phyloP scores from a whole-genome alignment of 2,888 invertebrate species.

The Oscheius sp. region DNA sequence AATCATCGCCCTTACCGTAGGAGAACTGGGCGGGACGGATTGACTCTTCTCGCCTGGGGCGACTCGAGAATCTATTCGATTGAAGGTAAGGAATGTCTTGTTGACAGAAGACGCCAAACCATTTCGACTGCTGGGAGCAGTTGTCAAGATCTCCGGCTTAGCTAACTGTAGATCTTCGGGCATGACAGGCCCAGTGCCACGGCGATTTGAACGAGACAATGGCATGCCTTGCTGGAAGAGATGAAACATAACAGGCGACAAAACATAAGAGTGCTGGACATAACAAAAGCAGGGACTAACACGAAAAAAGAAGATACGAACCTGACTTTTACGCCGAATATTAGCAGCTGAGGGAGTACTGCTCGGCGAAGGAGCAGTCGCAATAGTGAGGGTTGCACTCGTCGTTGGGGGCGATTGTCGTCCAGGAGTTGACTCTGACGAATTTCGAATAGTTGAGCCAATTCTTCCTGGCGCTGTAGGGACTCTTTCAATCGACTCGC shows the following conservation, averaged over 20 bases:
- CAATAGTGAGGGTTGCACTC: conserved; percentile 47
- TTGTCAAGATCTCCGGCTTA: conserved; percentile 23
- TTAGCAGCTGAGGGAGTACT: conserved; percentile 57
- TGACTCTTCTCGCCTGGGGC: conserved; percentile 18
- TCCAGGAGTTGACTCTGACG: conserved; percentile 9
- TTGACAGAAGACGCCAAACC: conserved; percentile 34
- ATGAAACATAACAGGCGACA: conserved; percentile 19
- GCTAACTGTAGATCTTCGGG: conserved; percentile 59
- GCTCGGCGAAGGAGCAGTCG: conserved; percentile 41
- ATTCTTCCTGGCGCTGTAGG: conserved; percentile 11
- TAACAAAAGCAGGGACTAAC: neutral
- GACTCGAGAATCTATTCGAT: conserved; percentile 21
- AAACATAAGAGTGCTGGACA: conserved; percentile 20
- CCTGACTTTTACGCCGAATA: conserved; percentile 62
- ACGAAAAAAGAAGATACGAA: conserved; percentile 20
- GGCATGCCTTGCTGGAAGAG: conserved; percentile 52
- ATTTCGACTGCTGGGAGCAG: conserved; percentile 23
- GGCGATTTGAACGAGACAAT: conserved; percentile 61
- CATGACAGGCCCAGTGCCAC: conserved; percentile 69
- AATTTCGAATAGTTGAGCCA: neutral
- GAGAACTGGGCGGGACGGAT: conserved; percentile 15
- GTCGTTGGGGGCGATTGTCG: conserved; percentile 35
- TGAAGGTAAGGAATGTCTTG: conserved; percentile 16
- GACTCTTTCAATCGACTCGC: conserved; percentile 13
- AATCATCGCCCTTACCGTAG: conserved; percentile 10